These are phyloP conservation scores for Sphaerodactylus townsendi DNA, from an alignment of 2,113 vertebrate genomes.

Conservation along the genomic window DNA sequence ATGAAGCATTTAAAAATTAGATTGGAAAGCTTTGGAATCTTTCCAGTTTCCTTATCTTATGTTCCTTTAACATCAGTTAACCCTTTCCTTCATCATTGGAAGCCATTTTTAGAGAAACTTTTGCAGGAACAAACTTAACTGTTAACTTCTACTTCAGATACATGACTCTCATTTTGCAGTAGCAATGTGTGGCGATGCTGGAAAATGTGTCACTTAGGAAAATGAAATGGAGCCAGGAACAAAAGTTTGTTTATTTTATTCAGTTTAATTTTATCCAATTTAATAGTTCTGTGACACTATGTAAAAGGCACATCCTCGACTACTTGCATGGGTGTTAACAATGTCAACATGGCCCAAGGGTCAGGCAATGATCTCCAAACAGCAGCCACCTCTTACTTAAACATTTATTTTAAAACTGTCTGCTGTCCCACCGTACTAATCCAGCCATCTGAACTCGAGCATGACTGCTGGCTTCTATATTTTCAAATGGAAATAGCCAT, in stretches of 20 bases:
- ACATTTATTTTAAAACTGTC: neutral
- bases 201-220: slow-evolving; percentile 42
- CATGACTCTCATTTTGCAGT: slow-evolving; percentile 13
- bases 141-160: slow-evolving; percentile 12
- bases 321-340: neutral
- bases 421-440: neutral
- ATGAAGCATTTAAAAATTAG: slow-evolving; percentile 1
- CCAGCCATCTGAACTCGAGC: neutral
- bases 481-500: no score
- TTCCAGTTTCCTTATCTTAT: neutral
- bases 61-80: neutral
- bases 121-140: slow-evolving; percentile 9
- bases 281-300: slow-evolving; percentile 29
- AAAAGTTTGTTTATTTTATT: no score
- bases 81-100: neutral
- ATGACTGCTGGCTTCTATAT: no score
- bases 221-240: slow-evolving; percentile 43
- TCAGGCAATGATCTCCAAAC: neutral
- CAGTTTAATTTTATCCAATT: no score
- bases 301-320: slow-evolving; percentile 34
- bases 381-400: neutral
- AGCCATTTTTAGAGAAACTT: neutral
- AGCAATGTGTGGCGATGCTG: neutral
- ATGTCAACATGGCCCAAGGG: slow-evolving; percentile 20
- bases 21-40: neutral